phyloP scores from a whole-genome alignment of 1,140 invertebrate species.

The Drosophila pachea region DNA sequence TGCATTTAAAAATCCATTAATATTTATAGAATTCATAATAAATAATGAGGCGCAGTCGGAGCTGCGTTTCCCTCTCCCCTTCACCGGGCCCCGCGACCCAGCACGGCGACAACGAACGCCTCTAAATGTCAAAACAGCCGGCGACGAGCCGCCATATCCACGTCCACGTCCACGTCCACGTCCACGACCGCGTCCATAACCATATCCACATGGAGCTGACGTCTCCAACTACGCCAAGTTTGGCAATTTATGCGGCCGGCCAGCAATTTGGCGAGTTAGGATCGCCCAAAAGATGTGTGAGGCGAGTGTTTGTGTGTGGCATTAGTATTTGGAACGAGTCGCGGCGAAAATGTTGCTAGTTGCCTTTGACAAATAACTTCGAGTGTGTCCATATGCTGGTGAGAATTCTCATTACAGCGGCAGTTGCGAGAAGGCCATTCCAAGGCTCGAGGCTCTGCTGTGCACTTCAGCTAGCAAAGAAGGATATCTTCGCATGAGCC shows the following conservation, averaged over 20 bases:
- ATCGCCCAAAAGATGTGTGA: constrained; percentile 32
- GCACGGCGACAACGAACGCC: constrained; percentile 61
- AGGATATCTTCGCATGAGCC: too few species aligned
- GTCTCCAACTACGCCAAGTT: constrained; percentile 50
- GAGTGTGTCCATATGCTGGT: constrained; percentile 49
- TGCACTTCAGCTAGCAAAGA: too few species aligned
- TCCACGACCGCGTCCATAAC: neutral
- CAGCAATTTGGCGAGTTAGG: constrained; percentile 43
- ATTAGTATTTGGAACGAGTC: constrained; percentile 59
- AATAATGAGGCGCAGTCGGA: constrained; percentile 67
- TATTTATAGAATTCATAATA: constrained; percentile 79
- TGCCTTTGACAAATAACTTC: constrained; percentile 69
- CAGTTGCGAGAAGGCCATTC: constrained; percentile 3
- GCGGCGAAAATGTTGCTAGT: constrained; percentile 50
- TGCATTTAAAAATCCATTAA: constrained; percentile 79
- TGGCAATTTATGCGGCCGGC: constrained; percentile 71
- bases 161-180: neutral
- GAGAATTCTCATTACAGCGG: constrained; percentile 14
- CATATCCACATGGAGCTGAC: constrained; percentile 12
- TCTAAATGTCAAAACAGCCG: constrained; percentile 66
- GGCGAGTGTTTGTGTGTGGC: constrained; percentile 61
- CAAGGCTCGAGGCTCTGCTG: neutral
- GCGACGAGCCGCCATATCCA: constrained; percentile 9
- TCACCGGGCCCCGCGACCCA: neutral
- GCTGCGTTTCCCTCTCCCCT: constrained; percentile 3